Evolutionary conservation across 2,113 vertebrate genomes (phyloP).

Genomic region (Melanerpes formicivorus): DNA sequence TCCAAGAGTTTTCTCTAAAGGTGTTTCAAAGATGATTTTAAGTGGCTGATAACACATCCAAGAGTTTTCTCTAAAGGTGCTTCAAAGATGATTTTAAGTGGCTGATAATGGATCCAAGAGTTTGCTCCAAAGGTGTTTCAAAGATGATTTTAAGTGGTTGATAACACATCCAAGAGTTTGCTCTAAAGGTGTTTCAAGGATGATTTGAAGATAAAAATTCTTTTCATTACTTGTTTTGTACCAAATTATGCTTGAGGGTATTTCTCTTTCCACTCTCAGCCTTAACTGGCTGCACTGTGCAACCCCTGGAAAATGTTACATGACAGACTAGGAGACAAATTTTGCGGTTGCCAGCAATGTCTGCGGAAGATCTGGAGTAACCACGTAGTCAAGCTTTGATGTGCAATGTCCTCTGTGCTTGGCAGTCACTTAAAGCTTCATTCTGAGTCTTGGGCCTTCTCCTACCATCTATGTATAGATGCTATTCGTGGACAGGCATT

Average conservation of each 20-base stretch:
- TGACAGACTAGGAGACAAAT: neutral
- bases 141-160: neutral
- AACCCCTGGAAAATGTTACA: neutral
- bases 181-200: slow-evolving; percentile 15
- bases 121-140: slow-evolving; percentile 13
- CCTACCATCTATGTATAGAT: neutral
- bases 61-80: neutral
- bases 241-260: neutral
- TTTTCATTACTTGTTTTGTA: slow-evolving; percentile 19
- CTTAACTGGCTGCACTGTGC: neutral
- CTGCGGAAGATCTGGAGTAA: slow-evolving; percentile 1
- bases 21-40: slow-evolving; percentile 15
- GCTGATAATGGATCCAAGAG: neutral
- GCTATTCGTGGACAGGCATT: neutral
- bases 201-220: slow-evolving; percentile 5
- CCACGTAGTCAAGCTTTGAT: slow-evolving; percentile 26
- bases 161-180: neutral
- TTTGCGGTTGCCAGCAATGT: neutral
- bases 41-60: neutral
- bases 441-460: neutral
- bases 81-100: slow-evolving; percentile 16
- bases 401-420: slow-evolving; percentile 30
- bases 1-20: neutral
- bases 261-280: neutral
- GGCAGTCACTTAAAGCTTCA: slow-evolving; percentile 31